These are phyloP conservation scores for Pristionchus maxplancki DNA, from an alignment of 2,888 invertebrate species.

Conservation along the genomic window DNA sequence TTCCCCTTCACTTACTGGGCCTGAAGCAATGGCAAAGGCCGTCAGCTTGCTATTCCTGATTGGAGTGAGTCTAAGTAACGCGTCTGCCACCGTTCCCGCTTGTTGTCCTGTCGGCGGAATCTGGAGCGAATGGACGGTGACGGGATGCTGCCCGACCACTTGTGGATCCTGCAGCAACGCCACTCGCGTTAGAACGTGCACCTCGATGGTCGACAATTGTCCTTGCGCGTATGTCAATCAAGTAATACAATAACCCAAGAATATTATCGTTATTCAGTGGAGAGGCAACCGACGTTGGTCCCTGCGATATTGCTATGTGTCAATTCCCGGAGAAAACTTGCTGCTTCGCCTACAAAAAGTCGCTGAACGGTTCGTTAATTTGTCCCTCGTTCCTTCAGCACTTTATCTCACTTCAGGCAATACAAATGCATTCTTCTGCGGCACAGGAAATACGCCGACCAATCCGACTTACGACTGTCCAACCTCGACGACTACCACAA, in stretches of 20 bases:
- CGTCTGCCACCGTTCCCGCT: too few relatives aligned
- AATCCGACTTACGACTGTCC: too few relatives aligned
- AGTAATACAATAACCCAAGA: neutral
- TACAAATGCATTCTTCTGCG: too few relatives aligned
- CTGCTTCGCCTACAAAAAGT: conserved; percentile 39
- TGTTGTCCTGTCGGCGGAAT: conserved; percentile 63
- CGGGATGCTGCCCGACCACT: conserved; percentile 57
- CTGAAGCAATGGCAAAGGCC: too few relatives aligned
- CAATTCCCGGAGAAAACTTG: conserved; percentile 41
- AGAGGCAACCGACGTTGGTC: neutral
- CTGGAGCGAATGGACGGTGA: conserved; percentile 63
- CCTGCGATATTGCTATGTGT: conserved; percentile 34
- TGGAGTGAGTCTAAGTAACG: too few relatives aligned
- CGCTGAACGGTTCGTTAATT: neutral
- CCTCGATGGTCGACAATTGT: conserved; percentile 54
- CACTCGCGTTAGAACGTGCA: conserved; percentile 53
- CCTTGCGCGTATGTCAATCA: conserved; percentile 55
- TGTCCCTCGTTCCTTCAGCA: neutral
- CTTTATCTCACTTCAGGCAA: too few relatives aligned
- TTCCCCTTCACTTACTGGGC: too few relatives aligned
- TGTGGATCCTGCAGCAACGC: conserved; percentile 61
- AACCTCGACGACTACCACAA: too few relatives aligned
- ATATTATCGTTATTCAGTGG: conserved; percentile 30
- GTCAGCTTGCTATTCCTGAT: too few relatives aligned
- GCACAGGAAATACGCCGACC: too few relatives aligned